Evolutionary conservation across 1,140 invertebrate species (phyloP).

Genomic region (Hycleus cichorii): DNA sequence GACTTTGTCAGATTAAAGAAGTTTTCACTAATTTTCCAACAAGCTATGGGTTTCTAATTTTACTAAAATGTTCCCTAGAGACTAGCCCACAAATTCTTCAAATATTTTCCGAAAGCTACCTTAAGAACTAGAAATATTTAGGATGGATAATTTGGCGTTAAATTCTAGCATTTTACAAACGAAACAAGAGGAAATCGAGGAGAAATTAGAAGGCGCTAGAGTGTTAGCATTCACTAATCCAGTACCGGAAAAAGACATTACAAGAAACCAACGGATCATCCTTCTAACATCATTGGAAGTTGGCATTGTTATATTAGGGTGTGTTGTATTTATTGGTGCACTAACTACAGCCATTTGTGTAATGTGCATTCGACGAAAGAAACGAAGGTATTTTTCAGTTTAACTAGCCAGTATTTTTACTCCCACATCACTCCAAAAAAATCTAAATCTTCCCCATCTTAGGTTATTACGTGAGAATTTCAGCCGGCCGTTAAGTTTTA

Average conservation of each 20-base stretch:
- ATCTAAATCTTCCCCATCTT: background rate
- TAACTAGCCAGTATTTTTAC: too few relatives aligned
- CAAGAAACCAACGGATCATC: slow-evolving; percentile 43
- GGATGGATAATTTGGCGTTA: slow-evolving; percentile 3
- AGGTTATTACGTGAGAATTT: slow-evolving; percentile 31
- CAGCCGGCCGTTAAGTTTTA: slow-evolving; percentile 31
- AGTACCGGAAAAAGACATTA: slow-evolving; percentile 34
- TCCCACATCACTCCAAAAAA: too few relatives aligned
- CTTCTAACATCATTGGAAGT: slow-evolving; percentile 68
- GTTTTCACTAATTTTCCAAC: too few relatives aligned
- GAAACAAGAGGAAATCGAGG: slow-evolving; percentile 53
- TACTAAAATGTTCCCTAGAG: too few relatives aligned
- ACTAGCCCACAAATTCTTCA: too few relatives aligned
- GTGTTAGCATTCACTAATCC: slow-evolving; percentile 50
- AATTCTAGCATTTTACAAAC: slow-evolving; percentile 48
- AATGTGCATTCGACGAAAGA: slow-evolving; percentile 58
- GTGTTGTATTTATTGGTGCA: slow-evolving; percentile 70
- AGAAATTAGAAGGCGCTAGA: slow-evolving; percentile 46
- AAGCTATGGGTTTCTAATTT: background rate
- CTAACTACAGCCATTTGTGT: slow-evolving; percentile 69
- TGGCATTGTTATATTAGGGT: slow-evolving; percentile 67
- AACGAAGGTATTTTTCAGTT: slow-evolving; percentile 41
- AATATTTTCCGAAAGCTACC: too few relatives aligned
- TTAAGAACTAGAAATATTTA: background rate
- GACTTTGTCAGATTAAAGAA: too few relatives aligned